Evolutionary conservation across 2,797 vertebrate species (phyloP), one percentile per base, ranked within the genome.

Genomic region (Florisuga fusca): DNA sequence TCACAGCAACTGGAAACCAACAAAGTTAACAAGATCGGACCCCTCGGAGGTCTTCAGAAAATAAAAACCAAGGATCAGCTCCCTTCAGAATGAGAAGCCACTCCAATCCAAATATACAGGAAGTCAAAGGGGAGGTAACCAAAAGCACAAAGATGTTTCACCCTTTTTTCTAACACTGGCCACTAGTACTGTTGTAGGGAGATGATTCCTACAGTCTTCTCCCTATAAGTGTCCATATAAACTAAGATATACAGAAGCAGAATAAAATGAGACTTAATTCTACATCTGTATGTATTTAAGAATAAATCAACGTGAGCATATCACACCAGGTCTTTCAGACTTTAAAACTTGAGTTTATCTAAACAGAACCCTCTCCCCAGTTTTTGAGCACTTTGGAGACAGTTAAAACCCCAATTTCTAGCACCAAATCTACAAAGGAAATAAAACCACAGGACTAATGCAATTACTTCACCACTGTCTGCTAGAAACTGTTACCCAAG

Each of bases 201-300:
- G 41, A 78, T 0, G 1, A 3, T 5, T 71, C 1, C 51, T 67
- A 64, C 22, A 50, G 3, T 38, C 33, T 57, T 84, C 43, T 79
- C 25, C 55, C 73, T 17, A 43, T 5, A 25, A 0, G 3, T 0
- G 0, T 15, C 23, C 2, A 10, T 53, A 74, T 53, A 74, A 50
- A 8, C 41, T 1, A 7, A 84, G 33, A 73, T 25, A 55, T 1
- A 22, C 5, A 57, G 36, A 45, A 41, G 31, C 29, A 36, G 27
- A 33, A 31, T 48, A 46, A 11, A 75, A 26, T 15, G 12, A 75
- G 15, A 19, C 9, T 12, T 10, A 7, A 76, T 50, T 63, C 26
- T 22, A 7, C 4, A 4, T 23, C 20, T 31, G 74, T 10, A 51
- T 21, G 13, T 10, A 41, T 4, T 55, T 17, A 58, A 83, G 50